A percentile compares a stretch with the other conserved stretches of the same genome.
phyloP scores from a whole-genome alignment of 2,113 vertebrate species.

The Ammodramus savannarum region DNA sequence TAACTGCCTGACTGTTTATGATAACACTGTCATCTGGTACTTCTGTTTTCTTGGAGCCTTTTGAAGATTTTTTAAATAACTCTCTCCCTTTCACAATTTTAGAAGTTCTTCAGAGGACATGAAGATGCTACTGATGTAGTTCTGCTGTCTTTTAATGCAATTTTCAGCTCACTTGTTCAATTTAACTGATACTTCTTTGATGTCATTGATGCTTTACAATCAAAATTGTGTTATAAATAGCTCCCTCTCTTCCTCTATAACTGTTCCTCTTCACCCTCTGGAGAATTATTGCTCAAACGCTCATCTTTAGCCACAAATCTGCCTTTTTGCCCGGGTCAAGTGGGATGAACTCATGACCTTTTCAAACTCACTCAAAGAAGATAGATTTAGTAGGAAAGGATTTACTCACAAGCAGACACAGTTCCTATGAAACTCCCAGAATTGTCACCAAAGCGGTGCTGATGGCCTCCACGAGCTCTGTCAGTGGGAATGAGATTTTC shows the following conservation, averaged over 20 bases:
- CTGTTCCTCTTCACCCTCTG: background rate
- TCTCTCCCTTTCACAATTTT: background rate
- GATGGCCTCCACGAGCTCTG: too few species aligned
- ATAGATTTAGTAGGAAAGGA: background rate
- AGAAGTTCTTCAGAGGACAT: background rate
- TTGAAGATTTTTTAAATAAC: background rate
- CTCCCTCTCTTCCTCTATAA: background rate
- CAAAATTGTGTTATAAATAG: background rate
- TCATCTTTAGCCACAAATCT: background rate
- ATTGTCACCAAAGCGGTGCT: background rate
- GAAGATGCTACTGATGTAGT: background rate
- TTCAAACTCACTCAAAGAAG: background rate
- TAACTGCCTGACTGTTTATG: background rate
- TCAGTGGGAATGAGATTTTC: background rate
- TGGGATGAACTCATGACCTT: background rate
- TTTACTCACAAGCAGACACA: fast-evolving
- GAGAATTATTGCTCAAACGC: background rate
- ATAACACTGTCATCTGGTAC: background rate
- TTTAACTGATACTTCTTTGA: background rate
- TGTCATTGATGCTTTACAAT: background rate
- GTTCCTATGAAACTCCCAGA: background rate
- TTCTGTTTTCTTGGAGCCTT: background rate
- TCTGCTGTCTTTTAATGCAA: background rate
- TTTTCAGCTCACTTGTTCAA: background rate
- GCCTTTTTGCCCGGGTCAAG: background rate